Evolutionary conservation across 2,888 invertebrate genomes (phyloP), one percentile per base, ranked within the genome.

Genomic region (Oscheius sp.): DNA sequence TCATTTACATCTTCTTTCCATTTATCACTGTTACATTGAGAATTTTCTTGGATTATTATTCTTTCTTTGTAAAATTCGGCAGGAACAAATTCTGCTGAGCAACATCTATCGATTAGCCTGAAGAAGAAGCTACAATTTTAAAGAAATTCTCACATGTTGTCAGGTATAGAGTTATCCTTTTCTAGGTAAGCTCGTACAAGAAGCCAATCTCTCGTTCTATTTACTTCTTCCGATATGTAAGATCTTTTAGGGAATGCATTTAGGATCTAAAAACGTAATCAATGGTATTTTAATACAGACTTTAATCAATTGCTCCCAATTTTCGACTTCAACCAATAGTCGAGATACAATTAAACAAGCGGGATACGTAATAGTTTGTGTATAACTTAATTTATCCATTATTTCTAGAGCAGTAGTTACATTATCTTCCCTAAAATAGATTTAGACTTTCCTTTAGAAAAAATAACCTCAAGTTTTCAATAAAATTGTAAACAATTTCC

Each of bases 261-360:
- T 1, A 61, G 43, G 3, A 61, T 43, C 61, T 55, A 25, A 13
- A 13, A 55, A 25, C 2, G 23, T 6, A 3, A 18, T 13, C 7
- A 23, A 23, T 25, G 7, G 6, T 6, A 25, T 55, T 55, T 55
- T 23, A 7, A 55, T 3, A 55, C 16, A 6, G 23, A 55, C 55
- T 25, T 61, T 61, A 18, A 61, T 23, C 21, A 61, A 5, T 41
- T 56, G 43, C 21, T 72, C 66, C 79, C 79, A 79, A 41, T 75
- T 72, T 56, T 79, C 79, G 0, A 61, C 23, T 49, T 76, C 74
- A 0, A 72, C 72, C 0, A 72, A 61, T 18, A 76, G 41, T 16
- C 46, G 43, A 1, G 73, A 58, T 27, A 63, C 75, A 2, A 79
- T 23, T 9, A 76, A 58, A 27, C 71, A 72, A 13, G 68, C 58